phyloP scores from a whole-genome alignment of 2,888 invertebrate species.

The Brenthis daphne region DNA sequence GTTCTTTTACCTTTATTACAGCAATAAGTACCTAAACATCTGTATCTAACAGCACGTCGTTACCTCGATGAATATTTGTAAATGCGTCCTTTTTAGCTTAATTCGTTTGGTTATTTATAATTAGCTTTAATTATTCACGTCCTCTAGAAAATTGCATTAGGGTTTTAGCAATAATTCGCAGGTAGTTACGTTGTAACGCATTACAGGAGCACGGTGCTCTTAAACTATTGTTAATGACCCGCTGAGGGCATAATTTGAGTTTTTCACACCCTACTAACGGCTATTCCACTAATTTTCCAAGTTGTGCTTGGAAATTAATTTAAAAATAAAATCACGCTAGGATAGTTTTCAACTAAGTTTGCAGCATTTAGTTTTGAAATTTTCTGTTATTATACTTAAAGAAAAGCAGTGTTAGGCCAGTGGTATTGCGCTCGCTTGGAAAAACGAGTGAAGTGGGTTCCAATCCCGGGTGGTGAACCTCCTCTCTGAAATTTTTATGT shows the following conservation, averaged over 20 bases:
- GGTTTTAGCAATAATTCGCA: slow-evolving; percentile 40
- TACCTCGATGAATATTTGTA: slow-evolving; percentile 13
- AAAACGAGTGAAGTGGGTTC: no score
- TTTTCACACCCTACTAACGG: slow-evolving; percentile 69
- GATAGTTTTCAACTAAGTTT: slow-evolving; percentile 29
- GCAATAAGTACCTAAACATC: slow-evolving; percentile 24
- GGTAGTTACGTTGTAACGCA: slow-evolving; percentile 44
- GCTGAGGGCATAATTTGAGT: slow-evolving; percentile 74
- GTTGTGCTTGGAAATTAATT: slow-evolving; percentile 51
- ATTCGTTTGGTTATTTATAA: slow-evolving; percentile 26
- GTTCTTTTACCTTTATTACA: slow-evolving; percentile 42
- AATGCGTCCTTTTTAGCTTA: slow-evolving; percentile 12
- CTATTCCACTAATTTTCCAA: slow-evolving; percentile 73
- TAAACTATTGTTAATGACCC: slow-evolving; percentile 78
- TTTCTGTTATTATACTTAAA: not conserved
- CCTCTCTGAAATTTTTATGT: no score
- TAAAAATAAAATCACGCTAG: slow-evolving; percentile 37
- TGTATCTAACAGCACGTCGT: slow-evolving; percentile 15
- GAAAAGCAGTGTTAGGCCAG: no score
- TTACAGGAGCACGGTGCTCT: slow-evolving; percentile 43
- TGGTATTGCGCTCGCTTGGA: no score
- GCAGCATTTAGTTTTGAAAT: not conserved
- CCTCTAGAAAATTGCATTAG: slow-evolving; percentile 31
- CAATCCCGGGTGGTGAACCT: no score
- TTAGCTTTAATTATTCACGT: slow-evolving; percentile 26